Evolutionary conservation across 37 sponge, comb jelly and placozoan species (phyloP).

Genomic region (Tethya wilhelma): DNA sequence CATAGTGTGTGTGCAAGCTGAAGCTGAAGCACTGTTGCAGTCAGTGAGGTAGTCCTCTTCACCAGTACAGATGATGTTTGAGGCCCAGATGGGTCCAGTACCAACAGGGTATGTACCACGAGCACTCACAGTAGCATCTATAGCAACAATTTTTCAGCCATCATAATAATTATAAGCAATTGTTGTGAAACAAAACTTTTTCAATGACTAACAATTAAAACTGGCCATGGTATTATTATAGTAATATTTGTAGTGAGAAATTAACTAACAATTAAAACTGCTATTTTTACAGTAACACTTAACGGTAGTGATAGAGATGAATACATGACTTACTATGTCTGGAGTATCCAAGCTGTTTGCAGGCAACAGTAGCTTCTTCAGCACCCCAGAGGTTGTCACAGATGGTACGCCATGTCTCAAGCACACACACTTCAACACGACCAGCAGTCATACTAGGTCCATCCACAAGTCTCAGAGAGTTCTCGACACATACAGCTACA

Average conservation of each 20-base stretch:
- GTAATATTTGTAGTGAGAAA: too few relatives aligned
- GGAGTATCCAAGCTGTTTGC: conserved; percentile 33
- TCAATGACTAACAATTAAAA: too few relatives aligned
- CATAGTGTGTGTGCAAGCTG: conserved; percentile 8
- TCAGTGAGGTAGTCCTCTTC: conserved; percentile 5
- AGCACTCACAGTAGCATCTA: conserved; percentile 18
- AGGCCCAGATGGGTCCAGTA: conserved; percentile 1
- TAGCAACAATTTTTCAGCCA: too few relatives aligned
- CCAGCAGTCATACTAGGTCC: not conserved
- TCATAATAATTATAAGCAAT: too few relatives aligned
- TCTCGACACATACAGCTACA: conserved; percentile 11
- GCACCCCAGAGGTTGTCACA: not conserved
- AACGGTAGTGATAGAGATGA: too few relatives aligned
- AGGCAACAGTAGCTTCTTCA: conserved; percentile 18
- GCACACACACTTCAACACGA: conserved; percentile 26
- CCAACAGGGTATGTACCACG: not conserved
- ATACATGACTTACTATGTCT: not conserved
- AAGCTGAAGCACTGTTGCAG: not conserved
- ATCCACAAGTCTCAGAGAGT: conserved; percentile 3
- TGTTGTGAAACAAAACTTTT: too few relatives aligned
- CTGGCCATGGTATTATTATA: too few relatives aligned
- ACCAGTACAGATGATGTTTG: conserved; percentile 4
- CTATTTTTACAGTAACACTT: too few relatives aligned
- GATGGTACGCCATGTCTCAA: conserved; percentile 16
- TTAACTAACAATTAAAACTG: too few relatives aligned